Evolutionary conservation across 2,888 invertebrate species (phyloP), one percentile per base, ranked within the genome.

Genomic region (Nudaria mundana): DNA sequence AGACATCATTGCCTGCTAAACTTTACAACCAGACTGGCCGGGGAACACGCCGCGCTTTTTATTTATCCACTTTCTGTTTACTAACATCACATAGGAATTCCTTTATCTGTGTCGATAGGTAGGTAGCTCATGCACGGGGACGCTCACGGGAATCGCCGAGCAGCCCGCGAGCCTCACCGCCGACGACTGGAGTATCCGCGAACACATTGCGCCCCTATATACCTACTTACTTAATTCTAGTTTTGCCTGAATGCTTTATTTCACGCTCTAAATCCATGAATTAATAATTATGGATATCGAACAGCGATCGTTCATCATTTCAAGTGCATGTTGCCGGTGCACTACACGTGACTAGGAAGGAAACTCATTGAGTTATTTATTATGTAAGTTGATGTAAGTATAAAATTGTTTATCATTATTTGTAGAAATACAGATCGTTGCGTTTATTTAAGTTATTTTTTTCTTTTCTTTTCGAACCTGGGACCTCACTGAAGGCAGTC

Each of bases 251-350:
- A 77, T 81, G 77, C 76, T 81, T 81, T 47, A 76, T 76, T 82
- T 85, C 84, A 87, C 81, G 86, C 85, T 87, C 86, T 81, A 84
- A 56, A 85, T 85, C 80, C 78, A 83, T 64, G 68, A 76, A 75
- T 79, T 76, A 81, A 79, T 79, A 81, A 77, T 70, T 69, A 71
- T 75, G 68, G 66, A 71, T 73, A 74, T 72, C 62, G 65, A 69
- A 61, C 59, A 59, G 38, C 61, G 48, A 52, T 44, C 52, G 33
- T 46, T 50, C 44, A 44, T 48, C 18, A 53, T 33, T 44, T 20
- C n/a, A 40, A 35, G 44, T 39, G 46, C 52, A 15, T 14, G 15
- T 15, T 20, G 20, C 10, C 22, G 10, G 15, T 16, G 3, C 31
- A 13, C 8, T 22, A 11, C 61, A 64, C 68, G 57, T 62, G 51